Conservation (phyloP, 2,888 invertebrate species). For the Petrolisthes manimaculis region DNA sequence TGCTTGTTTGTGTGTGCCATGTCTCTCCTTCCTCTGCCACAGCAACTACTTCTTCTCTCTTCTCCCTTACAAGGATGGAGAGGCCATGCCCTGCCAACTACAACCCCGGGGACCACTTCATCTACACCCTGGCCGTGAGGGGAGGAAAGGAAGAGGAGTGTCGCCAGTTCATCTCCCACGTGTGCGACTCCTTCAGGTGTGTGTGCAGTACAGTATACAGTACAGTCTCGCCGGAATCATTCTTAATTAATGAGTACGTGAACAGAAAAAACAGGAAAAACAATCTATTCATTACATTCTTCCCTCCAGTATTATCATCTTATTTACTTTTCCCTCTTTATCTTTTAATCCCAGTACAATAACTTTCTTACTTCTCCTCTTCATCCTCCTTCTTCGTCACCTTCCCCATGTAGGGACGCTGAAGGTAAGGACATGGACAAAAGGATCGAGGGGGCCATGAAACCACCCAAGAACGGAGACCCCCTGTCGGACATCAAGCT, state of each 20-base stretch:
- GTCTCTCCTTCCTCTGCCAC: neutral
- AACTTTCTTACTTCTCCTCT: neutral
- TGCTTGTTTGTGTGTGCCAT: neutral
- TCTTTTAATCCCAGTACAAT: neutral
- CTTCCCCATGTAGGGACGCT: conserved; percentile 40
- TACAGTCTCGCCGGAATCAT: too few species aligned
- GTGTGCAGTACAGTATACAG: too few species aligned
- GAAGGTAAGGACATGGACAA: conserved; percentile 38
- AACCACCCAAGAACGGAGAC: conserved; percentile 37
- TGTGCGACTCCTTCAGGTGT: conserved; percentile 78
- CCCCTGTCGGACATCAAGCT: conserved; percentile 48
- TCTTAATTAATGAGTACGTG: too few species aligned
- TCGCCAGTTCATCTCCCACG: conserved; percentile 81
- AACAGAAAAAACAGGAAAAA: too few species aligned
- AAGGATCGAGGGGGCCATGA: conserved; percentile 31
- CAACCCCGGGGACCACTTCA: conserved; percentile 94
- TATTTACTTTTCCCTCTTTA: neutral
- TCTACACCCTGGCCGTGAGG: conserved; percentile 87
- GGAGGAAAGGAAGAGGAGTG: conserved; percentile 87
- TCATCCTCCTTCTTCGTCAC: neutral
- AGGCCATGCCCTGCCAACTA: conserved; percentile 83
- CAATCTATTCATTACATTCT: neutral
- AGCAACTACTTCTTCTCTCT: neutral
- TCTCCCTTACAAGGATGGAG: conserved; percentile 27
- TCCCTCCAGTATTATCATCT: neutral